Percentiles rank a stretch among this genome's conserved stretches.
These are phyloP conservation scores for Micropoecilia bifurca DNA, from an alignment of 2,797 vertebrate species.

Conservation along the genomic window DNA sequence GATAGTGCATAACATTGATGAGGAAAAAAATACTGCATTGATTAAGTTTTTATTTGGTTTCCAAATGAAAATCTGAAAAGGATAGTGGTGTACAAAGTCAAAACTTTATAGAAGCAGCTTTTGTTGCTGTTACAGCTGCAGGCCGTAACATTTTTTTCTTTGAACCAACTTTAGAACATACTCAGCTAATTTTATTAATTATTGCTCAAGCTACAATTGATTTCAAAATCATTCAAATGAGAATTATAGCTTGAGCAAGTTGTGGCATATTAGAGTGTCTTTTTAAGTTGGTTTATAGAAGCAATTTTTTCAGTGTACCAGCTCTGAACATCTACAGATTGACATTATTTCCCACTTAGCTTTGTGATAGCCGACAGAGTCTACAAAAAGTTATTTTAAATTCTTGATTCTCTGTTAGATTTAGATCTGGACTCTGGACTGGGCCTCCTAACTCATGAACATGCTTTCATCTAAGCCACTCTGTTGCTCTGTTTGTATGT, in stretches of 20 bases:
- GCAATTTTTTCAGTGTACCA: background rate
- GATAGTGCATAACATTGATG: background rate
- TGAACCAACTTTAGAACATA: too few relatives aligned
- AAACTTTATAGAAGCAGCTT: background rate
- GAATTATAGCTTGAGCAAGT: too few relatives aligned
- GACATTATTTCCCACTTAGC: background rate
- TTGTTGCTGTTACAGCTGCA: background rate
- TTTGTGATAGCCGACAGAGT: background rate
- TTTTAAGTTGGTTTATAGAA: background rate
- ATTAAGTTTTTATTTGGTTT: background rate
- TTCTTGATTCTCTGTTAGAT: background rate
- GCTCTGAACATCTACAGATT: background rate
- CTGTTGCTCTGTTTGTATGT: background rate
- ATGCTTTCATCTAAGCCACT: too few relatives aligned
- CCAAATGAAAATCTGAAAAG: background rate
- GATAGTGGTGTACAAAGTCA: background rate
- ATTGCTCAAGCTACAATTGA: too few relatives aligned
- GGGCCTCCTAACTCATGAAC: background rate
- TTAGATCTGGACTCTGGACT: background rate
- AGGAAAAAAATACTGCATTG: background rate
- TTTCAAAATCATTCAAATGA: too few relatives aligned
- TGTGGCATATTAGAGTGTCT: background rate
- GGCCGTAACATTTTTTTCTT: too few relatives aligned
- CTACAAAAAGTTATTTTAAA: background rate
- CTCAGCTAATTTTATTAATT: too few relatives aligned